A percentile compares a stretch with the other conserved stretches of the same genome.
Evolutionary conservation across 2,797 vertebrate genomes (phyloP).

Genomic region (Cephalopachus bancanus): DNA sequence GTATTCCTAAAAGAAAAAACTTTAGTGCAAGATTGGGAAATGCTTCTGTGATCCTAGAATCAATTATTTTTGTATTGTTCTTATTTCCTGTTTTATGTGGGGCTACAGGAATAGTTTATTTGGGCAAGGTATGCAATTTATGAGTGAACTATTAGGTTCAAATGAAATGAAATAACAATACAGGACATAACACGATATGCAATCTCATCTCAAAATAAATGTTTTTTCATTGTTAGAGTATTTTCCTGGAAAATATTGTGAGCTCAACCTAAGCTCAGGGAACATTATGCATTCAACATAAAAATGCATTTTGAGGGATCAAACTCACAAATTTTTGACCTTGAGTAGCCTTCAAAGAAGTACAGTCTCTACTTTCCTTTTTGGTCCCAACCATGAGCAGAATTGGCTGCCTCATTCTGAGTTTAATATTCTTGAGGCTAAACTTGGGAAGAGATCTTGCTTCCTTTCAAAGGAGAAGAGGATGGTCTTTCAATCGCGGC

Average conservation of each 20-base stretch:
- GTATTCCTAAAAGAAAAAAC: not conserved
- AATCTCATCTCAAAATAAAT: not conserved
- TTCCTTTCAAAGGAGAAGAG: constrained; percentile 24
- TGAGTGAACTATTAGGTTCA: not conserved
- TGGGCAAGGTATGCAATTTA: not conserved
- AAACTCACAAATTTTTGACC: not conserved
- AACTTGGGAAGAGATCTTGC: not conserved
- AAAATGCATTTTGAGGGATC: not conserved
- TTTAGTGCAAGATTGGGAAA: not conserved
- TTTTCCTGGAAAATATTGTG: not conserved
- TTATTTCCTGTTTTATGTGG: not conserved
- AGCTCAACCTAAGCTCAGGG: not conserved
- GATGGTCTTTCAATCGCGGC: not conserved
- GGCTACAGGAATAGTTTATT: not conserved
- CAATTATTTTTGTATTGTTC: not conserved
- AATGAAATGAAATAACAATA: constrained; percentile 1
- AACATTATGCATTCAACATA: not conserved
- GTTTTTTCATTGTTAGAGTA: not conserved
- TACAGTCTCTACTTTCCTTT: not conserved
- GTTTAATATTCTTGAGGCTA: not conserved
- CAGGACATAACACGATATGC: not conserved
- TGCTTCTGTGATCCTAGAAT: not conserved
- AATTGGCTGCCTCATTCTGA: not conserved
- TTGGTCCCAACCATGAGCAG: constrained; percentile 13
- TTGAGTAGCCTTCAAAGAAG: not conserved